A percentile compares a stretch with the other conserved stretches of the same genome.
Conservation (phyloP, 2,797 vertebrate genomes). For the Fistularia tabacaria region DNA sequence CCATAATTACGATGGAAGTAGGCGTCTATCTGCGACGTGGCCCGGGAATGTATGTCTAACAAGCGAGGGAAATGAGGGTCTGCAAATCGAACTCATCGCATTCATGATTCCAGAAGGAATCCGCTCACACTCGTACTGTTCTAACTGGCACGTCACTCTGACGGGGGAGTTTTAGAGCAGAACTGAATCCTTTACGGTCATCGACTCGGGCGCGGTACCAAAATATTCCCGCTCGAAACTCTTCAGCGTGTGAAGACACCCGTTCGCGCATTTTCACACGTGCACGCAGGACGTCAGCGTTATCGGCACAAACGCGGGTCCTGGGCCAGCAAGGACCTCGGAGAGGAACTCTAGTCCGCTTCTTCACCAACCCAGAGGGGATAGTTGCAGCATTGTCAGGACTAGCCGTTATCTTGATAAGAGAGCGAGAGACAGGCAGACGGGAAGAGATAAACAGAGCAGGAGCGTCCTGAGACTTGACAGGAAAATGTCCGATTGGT, state of each 20-base stretch:
- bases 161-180: too few species aligned
- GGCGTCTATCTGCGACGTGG: conserved; percentile 36
- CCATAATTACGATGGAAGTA: conserved; percentile 18
- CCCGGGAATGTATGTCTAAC: conserved; percentile 17
- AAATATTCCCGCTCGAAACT: conserved; percentile 4
- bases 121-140: conserved; percentile 21
- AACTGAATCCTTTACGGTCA: too few species aligned
- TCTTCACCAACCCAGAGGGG: conserved; percentile 32
- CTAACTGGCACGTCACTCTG: background rate
- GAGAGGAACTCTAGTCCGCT: conserved; percentile 20
- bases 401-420: conserved; percentile 36
- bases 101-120: conserved; percentile 48
- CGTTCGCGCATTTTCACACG: conserved; percentile 31
- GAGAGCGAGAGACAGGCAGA: background rate
- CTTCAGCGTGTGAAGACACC: conserved; percentile 32
- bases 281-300: conserved; percentile 18
- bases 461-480: conserved; percentile 38
- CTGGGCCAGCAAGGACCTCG: conserved; percentile 46
- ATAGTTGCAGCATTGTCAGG: conserved; percentile 63
- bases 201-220: too few species aligned
- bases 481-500: conserved; percentile 44
- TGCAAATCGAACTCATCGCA: conserved; percentile 30
- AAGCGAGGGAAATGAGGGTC: background rate
- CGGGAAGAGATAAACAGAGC: conserved; percentile 27
- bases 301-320: conserved; percentile 32